Evolutionary conservation across 2,797 vertebrate species (phyloP).

Genomic region (Dipus sagitta): DNA sequence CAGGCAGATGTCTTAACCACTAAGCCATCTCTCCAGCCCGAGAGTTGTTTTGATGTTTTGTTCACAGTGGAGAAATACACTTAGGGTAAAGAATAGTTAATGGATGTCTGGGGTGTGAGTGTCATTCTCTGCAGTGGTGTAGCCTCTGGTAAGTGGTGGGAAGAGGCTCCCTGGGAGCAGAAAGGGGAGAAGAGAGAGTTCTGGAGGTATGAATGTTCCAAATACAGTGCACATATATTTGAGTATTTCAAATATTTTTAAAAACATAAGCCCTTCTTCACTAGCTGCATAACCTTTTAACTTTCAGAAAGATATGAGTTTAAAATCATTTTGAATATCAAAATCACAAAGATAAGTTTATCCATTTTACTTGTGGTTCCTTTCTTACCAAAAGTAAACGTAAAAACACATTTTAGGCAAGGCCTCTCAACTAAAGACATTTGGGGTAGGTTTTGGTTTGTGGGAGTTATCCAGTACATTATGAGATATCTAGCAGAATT

Average conservation of each 20-base stretch:
- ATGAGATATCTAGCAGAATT: not conserved
- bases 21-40: too few species aligned
- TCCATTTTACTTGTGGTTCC: not conserved
- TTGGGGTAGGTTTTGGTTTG: not conserved
- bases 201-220: too few species aligned
- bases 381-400: not conserved
- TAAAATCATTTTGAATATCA: not conserved
- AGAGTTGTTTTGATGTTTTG: too few species aligned
- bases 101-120: too few species aligned
- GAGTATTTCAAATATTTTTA: not conserved
- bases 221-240: too few species aligned
- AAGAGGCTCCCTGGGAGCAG: too few species aligned
- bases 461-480: not conserved
- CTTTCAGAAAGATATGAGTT: not conserved
- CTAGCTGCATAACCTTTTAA: not conserved
- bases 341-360: not conserved
- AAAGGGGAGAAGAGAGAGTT: too few species aligned
- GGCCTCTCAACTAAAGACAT: not conserved
- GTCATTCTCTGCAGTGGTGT: too few species aligned
- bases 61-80: too few species aligned
- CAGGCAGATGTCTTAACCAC: too few species aligned
- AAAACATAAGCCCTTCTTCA: not conserved
- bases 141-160: too few species aligned
- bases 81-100: too few species aligned
- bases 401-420: not conserved